These are phyloP conservation scores for Cotesia chilonis DNA, from an alignment of 1,140 invertebrate genomes.

Conservation along the genomic window DNA sequence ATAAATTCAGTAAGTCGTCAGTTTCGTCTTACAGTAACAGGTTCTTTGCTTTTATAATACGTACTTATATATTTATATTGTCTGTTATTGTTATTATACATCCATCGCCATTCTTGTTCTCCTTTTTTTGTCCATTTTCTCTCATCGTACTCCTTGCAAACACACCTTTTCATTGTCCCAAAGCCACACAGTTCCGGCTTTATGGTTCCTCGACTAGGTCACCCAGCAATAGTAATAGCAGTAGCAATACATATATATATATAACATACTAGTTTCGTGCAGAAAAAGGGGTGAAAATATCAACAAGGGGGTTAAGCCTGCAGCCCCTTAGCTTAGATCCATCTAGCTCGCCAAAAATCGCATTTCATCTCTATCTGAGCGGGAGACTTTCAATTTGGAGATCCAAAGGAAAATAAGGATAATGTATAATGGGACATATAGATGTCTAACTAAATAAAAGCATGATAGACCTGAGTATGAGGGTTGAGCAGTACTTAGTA, in stretches of 20 bases:
- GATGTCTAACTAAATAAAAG: constrained; percentile 42
- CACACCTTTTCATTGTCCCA: constrained; percentile 21
- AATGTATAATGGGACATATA: constrained; percentile 1
- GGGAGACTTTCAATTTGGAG: constrained; percentile 11
- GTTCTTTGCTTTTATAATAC: constrained; percentile 34
- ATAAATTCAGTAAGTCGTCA: constrained; percentile 50
- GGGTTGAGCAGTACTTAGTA: constrained; percentile 25
- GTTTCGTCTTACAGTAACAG: constrained; percentile 38
- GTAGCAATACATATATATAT: too few species aligned
- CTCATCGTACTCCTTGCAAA: constrained; percentile 14
- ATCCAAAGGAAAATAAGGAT: constrained; percentile 1
- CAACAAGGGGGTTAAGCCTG: constrained; percentile 16
- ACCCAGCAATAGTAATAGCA: background rate
- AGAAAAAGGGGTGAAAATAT: too few species aligned
- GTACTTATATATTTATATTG: background rate
- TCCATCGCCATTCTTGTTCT: background rate
- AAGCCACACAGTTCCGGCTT: constrained; percentile 10
- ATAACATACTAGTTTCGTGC: too few species aligned
- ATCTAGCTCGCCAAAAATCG: constrained; percentile 5
- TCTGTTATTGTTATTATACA: background rate
- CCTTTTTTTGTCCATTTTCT: constrained; percentile 11
- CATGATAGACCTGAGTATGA: constrained; percentile 32
- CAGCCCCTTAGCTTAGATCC: constrained; percentile 4
- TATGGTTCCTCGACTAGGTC: constrained; percentile 27
- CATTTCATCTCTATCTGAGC: background rate